Base-by-base conservation (phyloP, 2,888 invertebrate genomes). In the Arge pagana region DNA sequence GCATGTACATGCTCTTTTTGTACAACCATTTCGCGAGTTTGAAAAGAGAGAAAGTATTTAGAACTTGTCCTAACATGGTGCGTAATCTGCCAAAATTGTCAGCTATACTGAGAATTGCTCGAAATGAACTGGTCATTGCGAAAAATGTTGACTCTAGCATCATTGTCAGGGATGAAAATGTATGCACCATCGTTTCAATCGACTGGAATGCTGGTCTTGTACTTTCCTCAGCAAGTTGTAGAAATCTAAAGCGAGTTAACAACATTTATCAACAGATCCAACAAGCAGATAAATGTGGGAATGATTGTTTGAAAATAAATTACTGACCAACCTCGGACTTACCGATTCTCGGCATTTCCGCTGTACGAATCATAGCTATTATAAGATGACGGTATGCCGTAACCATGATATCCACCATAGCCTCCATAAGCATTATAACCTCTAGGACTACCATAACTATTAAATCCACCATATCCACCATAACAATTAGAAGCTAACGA, bases 71-170 rank as follows among this genome's bases (percentile, higher is more conserved):
- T 66, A 98, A 88, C 63, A 95, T 86, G 3, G 87, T 84, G 55
- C 90, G 83, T 53, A 97, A 78, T 39, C 90, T 82, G 3, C 92
- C 89, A 72, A 98, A 90, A 77, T 97, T 96, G 61, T 98, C 96
- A 5, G 96, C 96, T 1, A 98, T 96, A 53, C 96, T 94, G 43
- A 98, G 80, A 58, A 98, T 92, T 45, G 98, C 97, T 65, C 93
- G 83, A 73, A 97, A 98, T 0, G 97, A 96, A 75, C 91, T 96
- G 15, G 95, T 93, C 68, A 98, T 84, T 3, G 97, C 96, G 72
- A 92, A 91, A 76, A 95, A 96, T 36, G 97, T 96, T 16, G 96
- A 96, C 70, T 97, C 97, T 50, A 98, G 77, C 94, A 98, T 96
- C 85, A 95, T 92, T 2, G 96, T 92, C 2, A 98, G 86, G 45